Percentiles rank a stretch among this genome's conserved stretches.
phyloP scores from a whole-genome alignment of 2,113 vertebrate species.

The Cochlearius cochlearius region DNA sequence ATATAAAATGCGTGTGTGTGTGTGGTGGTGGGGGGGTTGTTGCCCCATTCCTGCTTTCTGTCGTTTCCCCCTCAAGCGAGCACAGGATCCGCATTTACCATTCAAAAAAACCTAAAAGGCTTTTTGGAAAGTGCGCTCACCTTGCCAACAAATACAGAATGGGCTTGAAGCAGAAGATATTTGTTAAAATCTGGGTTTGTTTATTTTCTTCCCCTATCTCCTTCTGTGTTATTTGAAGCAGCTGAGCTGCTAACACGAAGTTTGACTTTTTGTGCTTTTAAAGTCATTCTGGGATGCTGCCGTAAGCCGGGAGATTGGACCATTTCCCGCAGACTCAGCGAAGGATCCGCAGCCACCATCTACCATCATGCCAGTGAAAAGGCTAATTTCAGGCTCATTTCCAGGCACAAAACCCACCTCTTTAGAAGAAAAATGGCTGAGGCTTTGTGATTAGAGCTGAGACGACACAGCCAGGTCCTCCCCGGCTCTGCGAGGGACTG shows the following conservation, averaged over 20 bases:
- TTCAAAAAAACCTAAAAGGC: background rate
- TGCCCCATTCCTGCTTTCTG: background rate
- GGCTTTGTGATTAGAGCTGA: background rate
- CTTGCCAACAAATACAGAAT: slow-evolving; percentile 15
- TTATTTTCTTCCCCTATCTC: slow-evolving; percentile 36
- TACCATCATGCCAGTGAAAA: background rate
- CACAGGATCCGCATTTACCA: background rate
- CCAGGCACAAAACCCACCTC: background rate
- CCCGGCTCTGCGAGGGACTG: background rate
- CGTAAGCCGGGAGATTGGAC: background rate
- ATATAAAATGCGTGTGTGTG: background rate
- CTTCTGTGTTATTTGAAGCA: slow-evolving; percentile 45
- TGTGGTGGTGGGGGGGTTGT: background rate
- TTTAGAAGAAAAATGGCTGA: background rate
- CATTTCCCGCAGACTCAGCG: background rate
- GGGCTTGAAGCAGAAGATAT: background rate
- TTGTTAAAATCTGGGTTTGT: slow-evolving; percentile 54
- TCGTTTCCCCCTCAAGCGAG: background rate
- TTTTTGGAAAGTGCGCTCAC: slow-evolving; percentile 20
- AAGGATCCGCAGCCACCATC: background rate
- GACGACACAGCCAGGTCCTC: background rate
- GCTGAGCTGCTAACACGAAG: background rate
- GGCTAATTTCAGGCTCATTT: slow-evolving; percentile 14
- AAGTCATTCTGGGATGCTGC: slow-evolving; percentile 37
- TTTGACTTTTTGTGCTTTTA: slow-evolving; percentile 56